Conservation (phyloP, 30 jellyfish, hydroid and myxozoan genomes). For the Catostylus mosaicus region DNA sequence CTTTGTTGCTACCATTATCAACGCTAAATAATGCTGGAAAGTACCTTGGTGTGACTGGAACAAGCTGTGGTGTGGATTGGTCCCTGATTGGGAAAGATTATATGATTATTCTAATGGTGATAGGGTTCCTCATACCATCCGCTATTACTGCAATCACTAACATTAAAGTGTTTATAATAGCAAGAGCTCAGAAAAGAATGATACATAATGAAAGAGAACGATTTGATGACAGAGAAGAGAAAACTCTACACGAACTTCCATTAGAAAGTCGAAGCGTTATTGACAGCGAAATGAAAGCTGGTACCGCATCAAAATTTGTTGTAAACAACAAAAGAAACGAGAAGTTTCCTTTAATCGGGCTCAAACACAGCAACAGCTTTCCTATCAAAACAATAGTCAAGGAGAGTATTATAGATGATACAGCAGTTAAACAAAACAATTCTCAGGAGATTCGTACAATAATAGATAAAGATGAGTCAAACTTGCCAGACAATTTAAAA, state of each 20-base stretch:
- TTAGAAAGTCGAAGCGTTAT: not conserved
- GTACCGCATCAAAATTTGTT: too few species aligned
- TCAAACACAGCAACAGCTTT: too few species aligned
- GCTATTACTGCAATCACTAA: constrained; percentile 18
- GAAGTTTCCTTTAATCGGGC: too few species aligned
- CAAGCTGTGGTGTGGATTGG: constrained; percentile 38
- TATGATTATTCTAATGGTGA: not conserved
- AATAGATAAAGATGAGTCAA: too few species aligned
- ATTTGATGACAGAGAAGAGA: not conserved
- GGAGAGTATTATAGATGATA: too few species aligned
- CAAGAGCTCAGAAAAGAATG: constrained; percentile 14
- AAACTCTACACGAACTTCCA: not conserved
- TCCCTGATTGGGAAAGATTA: not conserved
- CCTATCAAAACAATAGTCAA: too few species aligned
- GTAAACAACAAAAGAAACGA: too few species aligned
- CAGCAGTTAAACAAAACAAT: too few species aligned
- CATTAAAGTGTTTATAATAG: constrained; percentile 28
- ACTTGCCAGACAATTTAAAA: too few species aligned
- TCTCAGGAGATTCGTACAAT: too few species aligned
- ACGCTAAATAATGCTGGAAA: constrained; percentile 7
- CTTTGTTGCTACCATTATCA: constrained; percentile 8
- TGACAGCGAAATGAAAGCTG: too few species aligned
- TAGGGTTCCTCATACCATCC: constrained; percentile 8
- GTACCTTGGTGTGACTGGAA: constrained; percentile 31
- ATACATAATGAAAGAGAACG: not conserved